Evolutionary conservation across 2,888 invertebrate genomes (phyloP), one percentile per base, ranked within the genome.

Genomic region (Prionchulus punctatus): DNA sequence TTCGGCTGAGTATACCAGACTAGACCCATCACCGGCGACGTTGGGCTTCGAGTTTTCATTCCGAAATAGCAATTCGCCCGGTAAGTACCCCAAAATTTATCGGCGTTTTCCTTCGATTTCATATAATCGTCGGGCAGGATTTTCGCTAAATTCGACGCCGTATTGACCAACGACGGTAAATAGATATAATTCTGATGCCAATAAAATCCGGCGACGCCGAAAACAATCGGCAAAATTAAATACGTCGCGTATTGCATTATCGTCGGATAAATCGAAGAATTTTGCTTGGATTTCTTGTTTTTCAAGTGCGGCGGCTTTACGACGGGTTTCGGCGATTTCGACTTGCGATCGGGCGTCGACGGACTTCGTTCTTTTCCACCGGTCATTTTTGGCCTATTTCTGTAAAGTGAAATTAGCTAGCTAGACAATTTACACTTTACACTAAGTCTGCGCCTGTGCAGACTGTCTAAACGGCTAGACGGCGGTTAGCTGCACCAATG

Each of bases 81-180:
- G 71, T 94, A 96, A 0, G 85, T 82, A 7, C 96, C 96, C 98
- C 98, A 99, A 73, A 83, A 89, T 45, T 82, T 78, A 15, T 85
- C 83, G 0, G 84, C 82, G 31, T 21, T 31, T 57, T 52, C 45
- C 3, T 12, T 56, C 15, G 45, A 27, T n/a, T n/a, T 25, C 4
- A 27, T 18, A 15, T 21, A 1, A 21, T 57, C 50, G 1, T 21
- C 28, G 30, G 30, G 26, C 27, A 54, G 28, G 1, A 55, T 43
- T 4, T 3, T 43, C 15, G 58, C 55, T 30, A 58, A 45, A 18
- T 23, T 21, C 1, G 58, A 55, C 1, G 25, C 18, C 1, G 58
- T 58, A 15, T 1, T 7, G 18, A 58, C 55, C 18, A 55, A 2
- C 12, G 42, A 43, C 2, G 58, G 58, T 18, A 58, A 43, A 15